Conservation (phyloP, 1,140 invertebrate species). For the Cylas formicarius region DNA sequence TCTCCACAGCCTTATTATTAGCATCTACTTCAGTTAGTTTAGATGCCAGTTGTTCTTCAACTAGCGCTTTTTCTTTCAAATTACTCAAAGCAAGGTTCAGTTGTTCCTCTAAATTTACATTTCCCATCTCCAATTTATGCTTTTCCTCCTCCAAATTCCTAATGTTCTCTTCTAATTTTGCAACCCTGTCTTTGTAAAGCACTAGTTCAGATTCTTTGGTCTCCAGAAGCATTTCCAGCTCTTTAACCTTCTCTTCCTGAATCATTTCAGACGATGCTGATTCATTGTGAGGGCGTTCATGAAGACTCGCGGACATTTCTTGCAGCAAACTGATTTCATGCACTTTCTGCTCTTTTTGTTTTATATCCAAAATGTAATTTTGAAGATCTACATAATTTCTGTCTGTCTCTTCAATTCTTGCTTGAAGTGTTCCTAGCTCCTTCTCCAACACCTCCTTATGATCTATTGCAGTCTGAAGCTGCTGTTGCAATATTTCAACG, state of each 20-base stretch:
- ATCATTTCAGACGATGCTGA: constrained; percentile 11
- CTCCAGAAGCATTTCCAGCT: constrained; percentile 64
- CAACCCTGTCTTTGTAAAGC: constrained; percentile 53
- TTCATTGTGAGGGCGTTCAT: constrained; percentile 19
- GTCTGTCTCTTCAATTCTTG: constrained; percentile 18
- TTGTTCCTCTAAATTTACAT: constrained; percentile 48
- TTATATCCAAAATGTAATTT: constrained; percentile 21
- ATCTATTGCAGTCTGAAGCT: constrained; percentile 28
- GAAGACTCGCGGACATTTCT: constrained; percentile 27
- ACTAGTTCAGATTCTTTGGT: constrained; percentile 59
- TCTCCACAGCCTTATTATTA: constrained; percentile 50
- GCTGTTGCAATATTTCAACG: constrained; percentile 32
- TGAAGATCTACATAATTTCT: constrained; percentile 23
- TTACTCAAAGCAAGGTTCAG: constrained; percentile 48
- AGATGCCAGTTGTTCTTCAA: constrained; percentile 49
- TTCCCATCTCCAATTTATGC: constrained; percentile 47
- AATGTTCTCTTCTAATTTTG: constrained; percentile 52
- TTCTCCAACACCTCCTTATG: constrained; percentile 25
- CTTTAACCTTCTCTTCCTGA: constrained; percentile 57
- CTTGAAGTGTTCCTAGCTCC: constrained; percentile 7
- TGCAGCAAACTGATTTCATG: constrained; percentile 27
- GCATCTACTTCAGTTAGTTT: constrained; percentile 48
- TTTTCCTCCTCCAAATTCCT: constrained; percentile 49
- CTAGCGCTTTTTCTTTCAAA: constrained; percentile 47
- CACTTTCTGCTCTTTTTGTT: constrained; percentile 22